Conservation (phyloP, 2,113 vertebrate genomes). For the Pyxicephalus adspersus region DNA sequence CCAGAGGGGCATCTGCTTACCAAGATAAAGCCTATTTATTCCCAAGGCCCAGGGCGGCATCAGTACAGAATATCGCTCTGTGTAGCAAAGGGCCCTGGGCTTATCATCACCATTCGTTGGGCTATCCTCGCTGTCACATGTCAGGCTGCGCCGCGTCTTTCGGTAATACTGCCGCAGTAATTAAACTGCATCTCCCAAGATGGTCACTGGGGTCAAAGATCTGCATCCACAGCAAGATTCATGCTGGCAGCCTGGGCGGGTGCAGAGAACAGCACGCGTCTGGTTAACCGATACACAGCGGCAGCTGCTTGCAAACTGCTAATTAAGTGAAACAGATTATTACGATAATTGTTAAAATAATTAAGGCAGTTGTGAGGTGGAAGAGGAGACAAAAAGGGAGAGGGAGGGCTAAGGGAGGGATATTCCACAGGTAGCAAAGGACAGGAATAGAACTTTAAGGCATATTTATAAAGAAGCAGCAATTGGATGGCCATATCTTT, state of each 20-base stretch:
- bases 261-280: not conserved
- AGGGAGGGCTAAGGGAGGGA: not conserved
- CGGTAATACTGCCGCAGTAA: not conserved
- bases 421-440: too few species aligned
- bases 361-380: constrained; percentile 21
- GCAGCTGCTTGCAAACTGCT: constrained; percentile 9
- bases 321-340: constrained; percentile 49
- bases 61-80: not conserved
- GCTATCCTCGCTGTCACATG: not conserved
- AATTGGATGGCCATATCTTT: too few species aligned
- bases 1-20: too few species aligned
- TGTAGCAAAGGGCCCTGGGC: too few species aligned
- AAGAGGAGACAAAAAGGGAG: not conserved
- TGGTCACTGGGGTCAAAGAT: constrained; percentile 14
- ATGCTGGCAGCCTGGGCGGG: not conserved
- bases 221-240: not conserved
- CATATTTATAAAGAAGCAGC: too few species aligned
- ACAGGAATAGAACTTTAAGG: too few species aligned
- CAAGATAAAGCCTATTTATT: not conserved
- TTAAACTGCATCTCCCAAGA: not conserved
- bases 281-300: constrained; percentile 24
- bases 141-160: not conserved
- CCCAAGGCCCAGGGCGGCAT: not conserved
- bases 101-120: too few species aligned
- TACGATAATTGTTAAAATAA: constrained; percentile 54